A percentile compares a stretch with the other conserved stretches of the same genome.
phyloP scores from a whole-genome alignment of 2,888 invertebrate genomes.

The Sicus ferrugineus region DNA sequence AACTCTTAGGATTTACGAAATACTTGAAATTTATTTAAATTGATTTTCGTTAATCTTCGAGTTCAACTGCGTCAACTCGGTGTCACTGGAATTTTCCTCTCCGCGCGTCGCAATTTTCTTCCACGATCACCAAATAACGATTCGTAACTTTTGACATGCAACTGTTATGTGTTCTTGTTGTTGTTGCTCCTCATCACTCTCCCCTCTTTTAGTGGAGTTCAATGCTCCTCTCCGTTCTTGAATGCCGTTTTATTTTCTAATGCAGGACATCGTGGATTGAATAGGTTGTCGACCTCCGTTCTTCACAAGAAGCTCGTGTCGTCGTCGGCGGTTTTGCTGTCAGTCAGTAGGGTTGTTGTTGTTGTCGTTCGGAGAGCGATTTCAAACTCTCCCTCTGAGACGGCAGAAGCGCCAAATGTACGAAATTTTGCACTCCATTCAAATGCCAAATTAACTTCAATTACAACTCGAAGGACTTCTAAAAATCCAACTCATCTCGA shows the following conservation, averaged over 20 bases:
- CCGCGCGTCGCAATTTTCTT: too few species aligned
- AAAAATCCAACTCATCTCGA: too few species aligned
- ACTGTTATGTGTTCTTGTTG: not conserved
- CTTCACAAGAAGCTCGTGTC: not conserved
- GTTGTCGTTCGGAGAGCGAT: not conserved
- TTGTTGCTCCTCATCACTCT: not conserved
- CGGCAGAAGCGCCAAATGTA: too few species aligned
- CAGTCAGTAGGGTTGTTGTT: not conserved
- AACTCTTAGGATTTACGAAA: too few species aligned
- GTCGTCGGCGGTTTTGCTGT: not conserved
- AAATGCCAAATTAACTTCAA: too few species aligned
- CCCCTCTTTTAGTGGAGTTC: not conserved
- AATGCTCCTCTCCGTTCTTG: constrained; percentile 46
- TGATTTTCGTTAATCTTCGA: too few species aligned
- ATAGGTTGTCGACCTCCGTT: constrained; percentile 1
- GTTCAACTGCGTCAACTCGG: too few species aligned
- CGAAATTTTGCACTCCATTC: too few species aligned
- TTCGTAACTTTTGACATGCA: not conserved
- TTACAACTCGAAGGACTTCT: too few species aligned
- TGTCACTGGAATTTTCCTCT: too few species aligned
- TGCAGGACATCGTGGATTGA: constrained; percentile 39
- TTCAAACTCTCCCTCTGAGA: not conserved
- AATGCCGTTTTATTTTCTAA: constrained; percentile 48
- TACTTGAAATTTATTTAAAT: too few species aligned
- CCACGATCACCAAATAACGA: too few species aligned